Conservation (phyloP, 1,140 invertebrate species). For the Neodiprion virginianus region DNA sequence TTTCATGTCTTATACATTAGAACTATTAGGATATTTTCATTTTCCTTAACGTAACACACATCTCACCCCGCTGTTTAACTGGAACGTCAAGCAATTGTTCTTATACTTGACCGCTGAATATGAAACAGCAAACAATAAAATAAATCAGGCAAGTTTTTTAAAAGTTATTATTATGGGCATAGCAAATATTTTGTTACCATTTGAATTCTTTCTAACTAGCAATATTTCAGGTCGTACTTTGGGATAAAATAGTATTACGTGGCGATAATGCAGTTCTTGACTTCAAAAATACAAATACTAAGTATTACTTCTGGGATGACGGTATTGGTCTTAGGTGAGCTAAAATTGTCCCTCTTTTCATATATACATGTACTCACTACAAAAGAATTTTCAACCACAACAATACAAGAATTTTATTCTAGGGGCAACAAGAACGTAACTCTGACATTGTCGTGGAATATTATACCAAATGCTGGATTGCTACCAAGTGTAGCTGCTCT, state of each 20-base stretch:
- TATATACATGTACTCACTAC: not conserved
- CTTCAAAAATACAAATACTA: slow-evolving; percentile 94
- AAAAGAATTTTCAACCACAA: not conserved
- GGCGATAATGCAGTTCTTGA: slow-evolving; percentile 91
- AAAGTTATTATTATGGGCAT: not conserved
- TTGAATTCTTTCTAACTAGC: slow-evolving; percentile 5
- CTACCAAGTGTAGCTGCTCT: slow-evolving; percentile 84
- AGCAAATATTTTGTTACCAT: slow-evolving; percentile 1
- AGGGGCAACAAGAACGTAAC: slow-evolving; percentile 94
- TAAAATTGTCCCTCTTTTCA: not conserved
- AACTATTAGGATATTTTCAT: slow-evolving; percentile 35
- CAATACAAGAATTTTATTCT: slow-evolving; percentile 54
- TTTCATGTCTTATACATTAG: not conserved
- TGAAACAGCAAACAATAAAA: slow-evolving; percentile 84
- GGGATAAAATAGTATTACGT: slow-evolving; percentile 98
- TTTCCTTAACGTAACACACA: slow-evolving; percentile 57
- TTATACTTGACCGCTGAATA: slow-evolving; percentile 98
- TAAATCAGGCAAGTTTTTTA: slow-evolving; percentile 74
- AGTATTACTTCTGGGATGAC: slow-evolving; percentile 99
- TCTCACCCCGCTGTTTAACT: slow-evolving; percentile 94
- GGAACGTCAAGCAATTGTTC: slow-evolving; percentile 99
- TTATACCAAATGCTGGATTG: slow-evolving; percentile 97
- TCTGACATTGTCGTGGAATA: slow-evolving; percentile 95
- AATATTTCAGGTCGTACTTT: slow-evolving; percentile 85
- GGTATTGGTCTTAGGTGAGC: slow-evolving; percentile 92